Percentiles rank a stretch among this genome's conserved stretches.
phyloP scores from a whole-genome alignment of 1,140 invertebrate genomes.

The Listronotus oregonensis region DNA sequence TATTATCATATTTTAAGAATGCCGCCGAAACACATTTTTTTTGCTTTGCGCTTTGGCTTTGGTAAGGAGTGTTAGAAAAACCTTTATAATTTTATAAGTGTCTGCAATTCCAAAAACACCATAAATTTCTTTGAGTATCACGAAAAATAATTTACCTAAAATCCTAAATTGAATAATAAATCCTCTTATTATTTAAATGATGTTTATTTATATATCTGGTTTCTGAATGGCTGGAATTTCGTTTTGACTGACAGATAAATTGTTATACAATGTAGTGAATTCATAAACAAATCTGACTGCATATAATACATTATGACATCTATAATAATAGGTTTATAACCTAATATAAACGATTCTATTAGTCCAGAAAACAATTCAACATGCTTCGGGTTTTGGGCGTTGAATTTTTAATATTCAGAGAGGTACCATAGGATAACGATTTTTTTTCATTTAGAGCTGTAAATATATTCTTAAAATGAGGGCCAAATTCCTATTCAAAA shows the following conservation, averaged over 20 bases:
- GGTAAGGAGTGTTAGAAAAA: too few relatives aligned
- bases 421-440: neutral
- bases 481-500: too few relatives aligned
- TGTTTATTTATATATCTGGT: slow-evolving; percentile 7
- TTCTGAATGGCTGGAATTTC: slow-evolving; percentile 13
- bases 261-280: slow-evolving; percentile 17
- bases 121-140: too few relatives aligned
- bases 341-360: slow-evolving; percentile 29
- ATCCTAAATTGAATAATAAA: slow-evolving; percentile 4
- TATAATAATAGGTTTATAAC: slow-evolving; percentile 29
- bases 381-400: slow-evolving; percentile 18
- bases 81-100: too few relatives aligned
- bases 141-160: slow-evolving; percentile 10
- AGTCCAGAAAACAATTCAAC: slow-evolving; percentile 16
- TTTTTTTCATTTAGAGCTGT: too few relatives aligned
- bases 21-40: too few relatives aligned
- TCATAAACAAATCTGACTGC: slow-evolving; percentile 19
- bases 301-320: slow-evolving; percentile 18
- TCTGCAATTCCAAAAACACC: too few relatives aligned
- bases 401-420: slow-evolving; percentile 20
- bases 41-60: too few relatives aligned
- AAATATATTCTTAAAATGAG: too few relatives aligned
- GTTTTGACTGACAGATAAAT: slow-evolving; percentile 17
- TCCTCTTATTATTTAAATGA: slow-evolving; percentile 16
- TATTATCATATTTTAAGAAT: too few relatives aligned